A percentile compares a stretch with the other conserved stretches of the same genome.
Evolutionary conservation across 2,113 vertebrate species (phyloP).

Genomic region (Phasianus colchicus): DNA sequence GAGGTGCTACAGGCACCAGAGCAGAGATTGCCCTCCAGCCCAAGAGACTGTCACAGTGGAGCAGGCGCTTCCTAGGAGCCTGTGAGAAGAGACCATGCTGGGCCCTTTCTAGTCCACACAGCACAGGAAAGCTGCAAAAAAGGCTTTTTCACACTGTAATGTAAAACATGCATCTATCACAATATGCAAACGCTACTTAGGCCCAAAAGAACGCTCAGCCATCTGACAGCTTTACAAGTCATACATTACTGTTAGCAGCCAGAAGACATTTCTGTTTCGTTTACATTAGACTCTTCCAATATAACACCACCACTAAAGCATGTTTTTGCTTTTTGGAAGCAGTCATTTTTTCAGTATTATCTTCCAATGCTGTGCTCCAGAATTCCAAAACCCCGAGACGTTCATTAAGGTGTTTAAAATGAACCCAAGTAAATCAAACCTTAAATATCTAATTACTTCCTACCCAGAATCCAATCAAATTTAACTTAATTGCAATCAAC

Average conservation of each 20-base stretch:
- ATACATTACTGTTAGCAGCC: neutral
- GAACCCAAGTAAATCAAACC: neutral
- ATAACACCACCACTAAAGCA: neutral
- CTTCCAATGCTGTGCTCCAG: neutral
- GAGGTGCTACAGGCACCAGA: fast-evolving
- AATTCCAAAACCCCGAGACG: neutral
- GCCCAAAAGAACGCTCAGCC: neutral
- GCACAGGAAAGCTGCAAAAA: neutral
- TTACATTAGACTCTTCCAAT: neutral
- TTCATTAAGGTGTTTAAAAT: neutral
- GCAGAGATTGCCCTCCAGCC: neutral
- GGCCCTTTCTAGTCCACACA: neutral
- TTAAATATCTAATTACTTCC: constrained; percentile 6
- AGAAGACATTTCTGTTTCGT: neutral
- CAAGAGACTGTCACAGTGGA: neutral
- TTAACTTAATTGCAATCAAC: neutral
- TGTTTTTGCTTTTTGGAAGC: neutral
- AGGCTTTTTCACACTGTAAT: neutral
- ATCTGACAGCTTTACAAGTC: neutral
- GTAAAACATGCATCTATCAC: neutral
- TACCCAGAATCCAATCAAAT: neutral
- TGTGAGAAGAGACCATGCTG: fast-evolving
- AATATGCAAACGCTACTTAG: neutral
- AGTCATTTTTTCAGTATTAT: neutral
- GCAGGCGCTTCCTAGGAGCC: neutral